Percentiles rank a stretch among this genome's conserved stretches.
These are phyloP conservation scores for Augiades crinisus DNA, from an alignment of 2,888 invertebrate genomes.

Conservation along the genomic window DNA sequence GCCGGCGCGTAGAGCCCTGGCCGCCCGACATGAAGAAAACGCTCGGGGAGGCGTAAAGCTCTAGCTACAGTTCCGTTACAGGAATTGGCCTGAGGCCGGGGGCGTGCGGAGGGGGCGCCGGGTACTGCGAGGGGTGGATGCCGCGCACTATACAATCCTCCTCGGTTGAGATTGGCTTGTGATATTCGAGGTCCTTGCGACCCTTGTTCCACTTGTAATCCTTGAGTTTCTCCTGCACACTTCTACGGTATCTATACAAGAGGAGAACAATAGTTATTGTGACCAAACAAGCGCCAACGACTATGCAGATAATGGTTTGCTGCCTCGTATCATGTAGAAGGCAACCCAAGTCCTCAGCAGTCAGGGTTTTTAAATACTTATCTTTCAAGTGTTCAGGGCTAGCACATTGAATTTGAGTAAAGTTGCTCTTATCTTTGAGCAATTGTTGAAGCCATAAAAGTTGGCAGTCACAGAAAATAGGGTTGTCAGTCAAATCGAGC, in stretches of 20 bases:
- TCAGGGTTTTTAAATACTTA: slow-evolving; percentile 84
- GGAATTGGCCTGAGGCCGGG: slow-evolving; percentile 86
- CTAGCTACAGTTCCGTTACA: slow-evolving; percentile 97
- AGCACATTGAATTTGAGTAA: slow-evolving; percentile 87
- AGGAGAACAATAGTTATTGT: slow-evolving; percentile 86
- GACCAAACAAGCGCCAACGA: slow-evolving; percentile 88
- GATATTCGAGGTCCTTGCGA: slow-evolving; percentile 93
- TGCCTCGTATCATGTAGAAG: slow-evolving; percentile 89
- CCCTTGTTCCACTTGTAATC: slow-evolving; percentile 91
- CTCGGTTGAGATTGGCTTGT: slow-evolving; percentile 92
- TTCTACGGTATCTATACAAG: slow-evolving; percentile 89
- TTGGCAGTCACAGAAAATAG: slow-evolving; percentile 90
- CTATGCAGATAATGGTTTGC: slow-evolving; percentile 89
- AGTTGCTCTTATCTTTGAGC: slow-evolving; percentile 85
- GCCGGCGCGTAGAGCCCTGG: slow-evolving; percentile 75
- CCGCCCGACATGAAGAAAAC: slow-evolving; percentile 88
- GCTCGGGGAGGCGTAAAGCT: slow-evolving; percentile 94
- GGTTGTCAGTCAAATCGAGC: slow-evolving; percentile 91
- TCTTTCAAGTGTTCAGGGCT: slow-evolving; percentile 88
- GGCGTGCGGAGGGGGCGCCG: slow-evolving; percentile 72
- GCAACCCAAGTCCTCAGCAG: slow-evolving; percentile 90
- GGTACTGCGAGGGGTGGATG: slow-evolving; percentile 80
- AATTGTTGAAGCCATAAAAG: slow-evolving; percentile 90
- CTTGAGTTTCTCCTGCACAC: slow-evolving; percentile 90
- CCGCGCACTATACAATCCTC: slow-evolving; percentile 91